Evolutionary conservation across 2,113 vertebrate genomes (phyloP).

Genomic region (Shinisaurus crocodilurus): DNA sequence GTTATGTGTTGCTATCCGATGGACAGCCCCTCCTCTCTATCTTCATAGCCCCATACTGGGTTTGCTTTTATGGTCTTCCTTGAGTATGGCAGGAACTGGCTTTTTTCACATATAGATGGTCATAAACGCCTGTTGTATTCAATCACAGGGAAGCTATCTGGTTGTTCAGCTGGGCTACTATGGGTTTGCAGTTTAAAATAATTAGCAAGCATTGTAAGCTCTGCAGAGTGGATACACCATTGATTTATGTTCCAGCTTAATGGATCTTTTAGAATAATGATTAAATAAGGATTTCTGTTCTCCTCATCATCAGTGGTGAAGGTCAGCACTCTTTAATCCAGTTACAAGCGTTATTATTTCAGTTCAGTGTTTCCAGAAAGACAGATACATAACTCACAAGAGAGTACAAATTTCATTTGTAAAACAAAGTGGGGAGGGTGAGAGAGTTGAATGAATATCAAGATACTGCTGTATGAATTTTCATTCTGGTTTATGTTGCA

Average conservation of each 20-base stretch:
- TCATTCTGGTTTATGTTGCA: conserved; percentile 6
- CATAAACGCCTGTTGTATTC: neutral
- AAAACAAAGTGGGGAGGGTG: neutral
- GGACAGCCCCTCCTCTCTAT: neutral
- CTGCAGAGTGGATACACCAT: neutral
- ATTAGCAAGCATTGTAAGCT: neutral
- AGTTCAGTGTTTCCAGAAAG: conserved; percentile 4
- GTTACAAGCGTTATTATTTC: conserved; percentile 8
- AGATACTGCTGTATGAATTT: conserved; percentile 17
- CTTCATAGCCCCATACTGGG: no score
- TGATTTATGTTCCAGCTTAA: neutral
- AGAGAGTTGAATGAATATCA: conserved; percentile 16
- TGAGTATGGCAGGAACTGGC: neutral
- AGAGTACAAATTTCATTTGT: conserved; percentile 21
- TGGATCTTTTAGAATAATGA: conserved; percentile 29
- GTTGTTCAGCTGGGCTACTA: neutral
- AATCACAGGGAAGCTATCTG: neutral
- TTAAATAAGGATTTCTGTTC: conserved; percentile 25
- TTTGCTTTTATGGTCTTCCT: neutral
- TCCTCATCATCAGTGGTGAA: conserved; percentile 20
- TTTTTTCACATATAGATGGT: neutral
- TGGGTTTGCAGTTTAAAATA: neutral
- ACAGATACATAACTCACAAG: conserved; percentile 19
- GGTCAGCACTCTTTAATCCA: neutral
- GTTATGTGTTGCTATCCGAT: neutral